Evolutionary conservation across 2,888 invertebrate genomes (phyloP), one percentile per base, ranked within the genome.

Genomic region (Thelaira solivaga): DNA sequence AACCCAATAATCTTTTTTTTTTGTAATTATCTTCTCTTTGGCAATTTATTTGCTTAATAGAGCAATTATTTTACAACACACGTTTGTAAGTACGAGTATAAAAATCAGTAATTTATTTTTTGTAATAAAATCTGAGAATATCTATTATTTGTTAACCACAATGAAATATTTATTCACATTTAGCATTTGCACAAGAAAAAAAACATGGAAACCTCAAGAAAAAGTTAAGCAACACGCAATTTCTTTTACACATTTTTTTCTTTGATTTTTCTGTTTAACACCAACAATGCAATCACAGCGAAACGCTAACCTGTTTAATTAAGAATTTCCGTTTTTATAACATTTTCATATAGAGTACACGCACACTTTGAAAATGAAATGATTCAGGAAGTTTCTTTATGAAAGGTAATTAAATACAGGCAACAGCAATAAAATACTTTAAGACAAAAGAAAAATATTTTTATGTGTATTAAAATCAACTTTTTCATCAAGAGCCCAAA

Each of bases 221-320:
- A 10, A 8, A 26, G n/a, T 43, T 4, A n/a, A 22, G 13, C 6
- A 22, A 34, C 47, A 62, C 47, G 61, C 61, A 47, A n/a, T n/a
- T n/a, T n/a, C n/a, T n/a, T 11, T 22, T 3, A 11, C 16, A 13
- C 24, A 39, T 11, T 34, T 31, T 31, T 31, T 1, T 10, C 10
- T 31, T 31, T 31, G 8, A 8, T 1, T 31, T 10, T 31, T 31
- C 2, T 20, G 8, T 43, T 29, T 7, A 49, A 49, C 16, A 36
- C 3, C 16, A n/a, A n/a, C n/a, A n/a, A n/a, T 36, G 16, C 31
- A 47, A 62, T 10, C 11, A 34, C 31, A 49, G 36, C 20, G 26
- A n/a, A 51, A 26, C 39, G 29, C 49, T 39, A 29, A 29, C 51
- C n/a, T 51, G 64, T 51, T 51, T 41, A 64, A 51, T 51, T 39